These are phyloP conservation scores for Tachyglossus aculeatus DNA, from an alignment of 2,797 vertebrate species.

Conservation along the genomic window DNA sequence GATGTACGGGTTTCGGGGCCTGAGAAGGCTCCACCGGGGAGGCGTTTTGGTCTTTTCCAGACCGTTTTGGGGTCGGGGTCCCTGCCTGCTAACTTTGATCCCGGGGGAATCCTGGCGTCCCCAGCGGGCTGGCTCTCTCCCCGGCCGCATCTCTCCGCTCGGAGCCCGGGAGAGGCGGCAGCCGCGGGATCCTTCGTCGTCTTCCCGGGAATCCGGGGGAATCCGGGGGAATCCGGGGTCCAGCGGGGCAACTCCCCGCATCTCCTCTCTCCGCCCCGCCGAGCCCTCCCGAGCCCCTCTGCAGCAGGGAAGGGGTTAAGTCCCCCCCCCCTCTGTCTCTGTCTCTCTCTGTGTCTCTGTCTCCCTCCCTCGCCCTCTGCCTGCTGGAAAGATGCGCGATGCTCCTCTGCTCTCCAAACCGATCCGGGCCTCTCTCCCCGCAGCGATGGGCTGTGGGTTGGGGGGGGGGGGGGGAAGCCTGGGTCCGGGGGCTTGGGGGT, in stretches of 20 bases:
- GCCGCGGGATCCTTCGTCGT: too few relatives aligned
- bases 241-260: too few relatives aligned
- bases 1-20: background rate
- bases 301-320: background rate
- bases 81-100: conserved; percentile 20
- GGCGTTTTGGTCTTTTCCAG: background rate
- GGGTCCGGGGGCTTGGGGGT: conserved; percentile 33
- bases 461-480: conserved; percentile 55
- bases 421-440: conserved; percentile 41
- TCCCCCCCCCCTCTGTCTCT: too few relatives aligned
- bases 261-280: background rate
- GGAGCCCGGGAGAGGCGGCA: too few relatives aligned
- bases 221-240: too few relatives aligned
- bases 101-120: too few relatives aligned
- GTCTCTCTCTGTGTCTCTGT: background rate
- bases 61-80: background rate
- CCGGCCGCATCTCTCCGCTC: too few relatives aligned
- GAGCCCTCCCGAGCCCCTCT: background rate
- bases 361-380: background rate
- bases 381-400: background rate
- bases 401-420: conserved; percentile 6
- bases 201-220: background rate
- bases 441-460: conserved; percentile 40
- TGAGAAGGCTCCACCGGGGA: background rate
- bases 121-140: too few relatives aligned